Percentiles rank a stretch among this genome's conserved stretches.
These are phyloP conservation scores for Drosophila dives DNA, from an alignment of 2,888 invertebrate genomes.

Conservation along the genomic window DNA sequence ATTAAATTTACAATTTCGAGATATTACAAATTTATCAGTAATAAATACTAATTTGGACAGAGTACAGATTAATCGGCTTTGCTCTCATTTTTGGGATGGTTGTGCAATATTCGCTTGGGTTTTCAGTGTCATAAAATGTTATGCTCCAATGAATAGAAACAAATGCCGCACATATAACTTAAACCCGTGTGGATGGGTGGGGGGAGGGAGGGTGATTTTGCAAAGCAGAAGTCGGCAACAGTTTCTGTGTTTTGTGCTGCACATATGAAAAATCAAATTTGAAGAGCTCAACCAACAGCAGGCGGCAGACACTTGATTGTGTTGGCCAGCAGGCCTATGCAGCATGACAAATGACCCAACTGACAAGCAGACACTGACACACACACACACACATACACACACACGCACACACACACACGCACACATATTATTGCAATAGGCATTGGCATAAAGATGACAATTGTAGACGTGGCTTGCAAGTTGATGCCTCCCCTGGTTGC, in stretches of 20 bases:
- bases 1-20: background rate
- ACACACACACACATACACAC: slow-evolving; percentile 17
- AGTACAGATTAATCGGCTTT: slow-evolving; percentile 21
- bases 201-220: background rate
- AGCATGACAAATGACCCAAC: slow-evolving; percentile 68
- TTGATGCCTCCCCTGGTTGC: slow-evolving; percentile 18
- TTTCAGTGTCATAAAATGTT: slow-evolving; percentile 73
- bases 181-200: background rate
- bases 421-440: slow-evolving; percentile 5
- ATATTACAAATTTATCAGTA: background rate
- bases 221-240: slow-evolving; percentile 54
- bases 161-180: slow-evolving; percentile 67
- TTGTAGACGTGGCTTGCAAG: slow-evolving; percentile 52
- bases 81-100: slow-evolving; percentile 2
- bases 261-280: slow-evolving; percentile 69
- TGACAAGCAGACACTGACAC: slow-evolving; percentile 26
- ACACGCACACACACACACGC: slow-evolving; percentile 9
- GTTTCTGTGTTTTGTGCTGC: slow-evolving; percentile 25
- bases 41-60: slow-evolving; percentile 7
- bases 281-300: slow-evolving; percentile 67
- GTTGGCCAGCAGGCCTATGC: slow-evolving; percentile 43
- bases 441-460: slow-evolving; percentile 54
- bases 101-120: slow-evolving; percentile 37
- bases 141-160: slow-evolving; percentile 75
- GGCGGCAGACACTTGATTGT: slow-evolving; percentile 49